These are phyloP conservation scores for Scaptomyza reducta DNA, from an alignment of 2,888 invertebrate species.

Conservation along the genomic window DNA sequence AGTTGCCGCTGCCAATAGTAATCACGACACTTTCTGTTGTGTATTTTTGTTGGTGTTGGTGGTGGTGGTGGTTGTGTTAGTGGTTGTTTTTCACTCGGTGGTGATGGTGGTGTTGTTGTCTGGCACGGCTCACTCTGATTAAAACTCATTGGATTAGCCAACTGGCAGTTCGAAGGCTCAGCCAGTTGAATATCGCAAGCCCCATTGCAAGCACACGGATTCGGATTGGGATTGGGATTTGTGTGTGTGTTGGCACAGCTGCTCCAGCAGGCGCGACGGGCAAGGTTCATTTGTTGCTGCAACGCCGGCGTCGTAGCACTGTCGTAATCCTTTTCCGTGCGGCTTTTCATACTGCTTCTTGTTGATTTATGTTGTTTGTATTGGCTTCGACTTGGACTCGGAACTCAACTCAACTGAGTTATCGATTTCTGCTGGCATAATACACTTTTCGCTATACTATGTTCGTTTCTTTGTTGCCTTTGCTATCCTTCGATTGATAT, in stretches of 20 bases:
- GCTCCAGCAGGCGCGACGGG: constrained; percentile 88
- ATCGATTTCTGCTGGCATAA: constrained; percentile 60
- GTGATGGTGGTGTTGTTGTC: constrained; percentile 50
- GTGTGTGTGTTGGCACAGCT: constrained; percentile 5
- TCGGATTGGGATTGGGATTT: background rate
- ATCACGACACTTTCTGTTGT: constrained; percentile 8
- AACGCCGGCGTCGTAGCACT: constrained; percentile 84
- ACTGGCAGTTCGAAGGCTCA: constrained; percentile 31
- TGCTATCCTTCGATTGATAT: constrained; percentile 19
- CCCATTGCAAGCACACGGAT: constrained; percentile 56
- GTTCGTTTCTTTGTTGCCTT: constrained; percentile 18
- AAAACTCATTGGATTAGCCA: constrained; percentile 42
- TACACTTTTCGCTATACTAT: constrained; percentile 31
- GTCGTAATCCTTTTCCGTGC: constrained; percentile 72
- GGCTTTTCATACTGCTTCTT: constrained; percentile 48
- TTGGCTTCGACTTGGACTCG: constrained; percentile 42
- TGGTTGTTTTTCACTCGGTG: constrained; percentile 30
- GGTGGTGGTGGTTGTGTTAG: constrained; percentile 56
- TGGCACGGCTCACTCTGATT: constrained; percentile 31
- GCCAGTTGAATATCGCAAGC: constrained; percentile 57
- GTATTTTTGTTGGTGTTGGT: constrained; percentile 17
- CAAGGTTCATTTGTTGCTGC: constrained; percentile 89
- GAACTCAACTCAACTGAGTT: constrained; percentile 35
- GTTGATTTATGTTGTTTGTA: constrained; percentile 46
- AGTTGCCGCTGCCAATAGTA: constrained; percentile 39